Conservation (phyloP, 2,797 vertebrate genomes). For the Pristis pectinata region DNA sequence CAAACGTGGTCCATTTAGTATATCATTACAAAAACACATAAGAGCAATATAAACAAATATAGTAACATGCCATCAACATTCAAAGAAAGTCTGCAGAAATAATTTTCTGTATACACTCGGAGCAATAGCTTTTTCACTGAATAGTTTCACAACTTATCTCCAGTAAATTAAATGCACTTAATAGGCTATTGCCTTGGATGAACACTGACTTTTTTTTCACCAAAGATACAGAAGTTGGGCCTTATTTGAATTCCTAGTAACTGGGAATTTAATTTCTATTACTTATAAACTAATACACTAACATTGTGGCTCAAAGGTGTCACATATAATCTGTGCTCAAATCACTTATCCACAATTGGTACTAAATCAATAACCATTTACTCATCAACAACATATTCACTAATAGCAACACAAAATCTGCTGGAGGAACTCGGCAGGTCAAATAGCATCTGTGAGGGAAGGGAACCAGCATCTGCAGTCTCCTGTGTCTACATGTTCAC, state of each 20-base stretch:
- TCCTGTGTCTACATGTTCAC: background rate
- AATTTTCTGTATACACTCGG: background rate
- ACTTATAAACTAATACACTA: background rate
- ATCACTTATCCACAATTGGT: background rate
- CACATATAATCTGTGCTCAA: background rate
- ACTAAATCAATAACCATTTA: background rate
- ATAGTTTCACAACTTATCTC: background rate
- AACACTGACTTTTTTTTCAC: background rate
- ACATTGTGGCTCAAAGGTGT: background rate
- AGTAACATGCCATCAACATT: background rate
- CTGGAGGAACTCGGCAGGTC: too few species aligned
- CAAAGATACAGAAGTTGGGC: background rate
- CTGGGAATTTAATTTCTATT: background rate
- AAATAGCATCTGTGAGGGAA: too few species aligned
- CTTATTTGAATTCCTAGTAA: background rate
- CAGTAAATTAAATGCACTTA: slow-evolving; percentile 22
- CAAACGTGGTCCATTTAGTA: background rate
- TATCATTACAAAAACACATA: background rate
- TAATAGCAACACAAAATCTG: too few species aligned
- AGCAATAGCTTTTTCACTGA: background rate
- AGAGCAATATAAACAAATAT: slow-evolving; percentile 11
- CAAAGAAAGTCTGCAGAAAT: background rate
- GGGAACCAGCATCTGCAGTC: too few species aligned
- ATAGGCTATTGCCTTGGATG: background rate
- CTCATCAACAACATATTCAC: background rate